Base-by-base conservation (phyloP, 2,888 invertebrate species). In the Tinea semifulvella region DNA sequence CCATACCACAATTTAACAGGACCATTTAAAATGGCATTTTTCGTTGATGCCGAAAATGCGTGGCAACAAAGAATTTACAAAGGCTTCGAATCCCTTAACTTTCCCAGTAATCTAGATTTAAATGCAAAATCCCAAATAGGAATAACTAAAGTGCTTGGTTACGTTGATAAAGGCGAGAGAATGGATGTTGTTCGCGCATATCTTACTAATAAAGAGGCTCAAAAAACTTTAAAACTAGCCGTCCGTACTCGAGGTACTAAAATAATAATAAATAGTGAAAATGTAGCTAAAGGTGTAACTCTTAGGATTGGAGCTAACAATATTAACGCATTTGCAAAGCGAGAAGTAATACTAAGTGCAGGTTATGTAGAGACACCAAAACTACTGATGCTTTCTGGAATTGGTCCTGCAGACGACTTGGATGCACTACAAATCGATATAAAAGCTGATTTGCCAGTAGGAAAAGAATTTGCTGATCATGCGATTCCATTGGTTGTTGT, bases 311-410 rank as follows among this genome's bases (percentile, higher is more conserved):
- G 22, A 8, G 3, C 11, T 13, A 35, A 8, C 3, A 50, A 38
- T 1, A 20, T 40, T 2, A 40, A 40, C 22, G 22, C 22, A 22
- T 40, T 22, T 20, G 40, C 22, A 11, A 40, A 22, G n/a, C 20
- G 10, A 22, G 74, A 72, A 49, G 66, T 75, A 0, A 58, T 75
- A 4, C 49, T 75, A 8, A 61, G 67, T 22, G 71, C 74, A 0
- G 75, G 75, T 0, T 46, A 71, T 0, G 48, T 73, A 1, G 68
- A 58, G 0, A 65, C 67, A 1, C 63, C 74, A 6, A 69, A 73
- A 27, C 56, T 75, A 44, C 46, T 75, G 42, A 57, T 68, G 68
- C 46, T 65, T 17, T 75, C 74, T 1, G 75, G 75, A 1, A 49
- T 75, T 2, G 75, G 74, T 0, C 67, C 60, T 1, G 54, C 58